Conservation (phyloP, 2,113 vertebrate species). For the Thunnus maccoyii region DNA sequence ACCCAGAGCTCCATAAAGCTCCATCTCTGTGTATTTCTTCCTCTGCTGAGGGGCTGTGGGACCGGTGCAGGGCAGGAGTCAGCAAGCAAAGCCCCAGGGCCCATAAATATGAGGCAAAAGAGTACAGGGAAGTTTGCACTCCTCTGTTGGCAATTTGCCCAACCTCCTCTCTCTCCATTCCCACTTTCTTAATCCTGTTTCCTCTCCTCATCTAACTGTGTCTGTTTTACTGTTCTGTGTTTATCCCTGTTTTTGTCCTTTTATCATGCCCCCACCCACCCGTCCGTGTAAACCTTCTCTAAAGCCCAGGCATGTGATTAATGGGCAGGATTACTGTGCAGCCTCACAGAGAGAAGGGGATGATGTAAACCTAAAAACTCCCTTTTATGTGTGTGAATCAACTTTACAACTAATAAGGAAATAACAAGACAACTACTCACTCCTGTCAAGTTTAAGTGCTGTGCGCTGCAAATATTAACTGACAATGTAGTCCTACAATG, state of each 20-base stretch:
- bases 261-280: not conserved
- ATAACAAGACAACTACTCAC: not conserved
- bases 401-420: not conserved
- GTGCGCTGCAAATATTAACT: not conserved
- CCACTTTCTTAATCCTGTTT: not conserved
- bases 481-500: not conserved
- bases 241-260: conserved; percentile 9
- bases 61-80: conserved; percentile 41
- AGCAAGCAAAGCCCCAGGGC: conserved; percentile 58
- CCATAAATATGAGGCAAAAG: conserved; percentile 56
- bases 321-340: conserved; percentile 45
- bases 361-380: conserved; percentile 18
- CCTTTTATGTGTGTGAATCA: conserved; percentile 35
- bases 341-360: not conserved
- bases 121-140: conserved; percentile 72
- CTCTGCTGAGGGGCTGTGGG: conserved; percentile 25
- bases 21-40: conserved; percentile 24
- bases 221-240: conserved; percentile 16
- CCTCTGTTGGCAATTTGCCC: conserved; percentile 39
- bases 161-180: not conserved
- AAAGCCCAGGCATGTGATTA: conserved; percentile 49
- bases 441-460: not conserved
- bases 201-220: not conserved
- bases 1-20: not conserved
- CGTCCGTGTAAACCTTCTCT: not conserved